Percentiles rank a stretch among this genome's conserved stretches.
Conservation (phyloP, 1,140 invertebrate genomes). For the Watersipora subatra region DNA sequence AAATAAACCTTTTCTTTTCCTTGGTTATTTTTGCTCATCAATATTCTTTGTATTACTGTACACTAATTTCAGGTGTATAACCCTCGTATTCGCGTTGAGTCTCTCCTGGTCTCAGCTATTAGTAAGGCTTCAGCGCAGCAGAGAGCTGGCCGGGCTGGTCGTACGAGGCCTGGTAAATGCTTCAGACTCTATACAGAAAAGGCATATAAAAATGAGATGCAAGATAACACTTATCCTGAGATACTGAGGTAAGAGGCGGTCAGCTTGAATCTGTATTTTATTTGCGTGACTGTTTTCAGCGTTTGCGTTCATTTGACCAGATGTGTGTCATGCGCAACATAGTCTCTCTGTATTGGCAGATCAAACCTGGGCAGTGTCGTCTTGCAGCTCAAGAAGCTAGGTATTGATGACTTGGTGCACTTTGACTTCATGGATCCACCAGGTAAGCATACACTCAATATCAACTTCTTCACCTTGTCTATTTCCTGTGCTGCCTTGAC, state of each 20-base stretch:
- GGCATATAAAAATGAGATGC: constrained; percentile 97
- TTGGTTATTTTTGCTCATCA: too few species aligned
- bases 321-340: too few species aligned
- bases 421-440: constrained; percentile 99
- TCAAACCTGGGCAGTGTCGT: constrained; percentile 95
- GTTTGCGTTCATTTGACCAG: too few species aligned
- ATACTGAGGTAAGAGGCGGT: constrained; percentile 60
- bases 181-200: constrained; percentile 97
- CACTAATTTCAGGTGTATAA: constrained; percentile 62
- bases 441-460: too few species aligned
- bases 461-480: too few species aligned
- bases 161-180: constrained; percentile 93
- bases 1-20: too few species aligned
- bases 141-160: constrained; percentile 85
- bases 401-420: constrained; percentile 97
- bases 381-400: constrained; percentile 93
- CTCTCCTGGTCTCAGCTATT: constrained; percentile 89
- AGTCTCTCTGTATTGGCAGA: constrained; percentile 8
- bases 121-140: constrained; percentile 99
- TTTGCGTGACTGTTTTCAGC: background rate
- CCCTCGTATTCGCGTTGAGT: constrained; percentile 91
- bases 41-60: background rate
- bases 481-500: too few species aligned
- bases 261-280: too few species aligned
- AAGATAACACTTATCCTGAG: constrained; percentile 98